These are phyloP conservation scores for Coenonympha arcania DNA, from an alignment of 2,888 invertebrate species.

Conservation along the genomic window DNA sequence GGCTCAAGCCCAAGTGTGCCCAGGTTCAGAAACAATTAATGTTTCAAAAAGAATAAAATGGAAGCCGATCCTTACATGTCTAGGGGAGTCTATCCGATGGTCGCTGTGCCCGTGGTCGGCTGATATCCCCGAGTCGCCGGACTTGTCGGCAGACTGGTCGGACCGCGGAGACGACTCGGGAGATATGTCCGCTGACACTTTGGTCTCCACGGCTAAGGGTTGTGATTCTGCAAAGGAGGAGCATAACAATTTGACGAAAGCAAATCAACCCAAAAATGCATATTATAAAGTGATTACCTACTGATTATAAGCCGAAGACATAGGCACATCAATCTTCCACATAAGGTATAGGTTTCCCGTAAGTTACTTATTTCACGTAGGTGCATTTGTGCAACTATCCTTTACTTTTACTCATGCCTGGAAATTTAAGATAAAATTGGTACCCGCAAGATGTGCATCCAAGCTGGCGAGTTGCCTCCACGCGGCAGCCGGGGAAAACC, in stretches of 20 bases:
- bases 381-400: too few species aligned
- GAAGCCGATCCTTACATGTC: constrained; percentile 49
- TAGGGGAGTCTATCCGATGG: constrained; percentile 67
- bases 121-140: constrained; percentile 88
- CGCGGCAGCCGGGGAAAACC: constrained; percentile 87
- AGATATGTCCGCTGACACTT: constrained; percentile 63
- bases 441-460: constrained; percentile 70
- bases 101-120: constrained; percentile 76
- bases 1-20: too few species aligned
- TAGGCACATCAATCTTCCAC: too few species aligned
- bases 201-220: constrained; percentile 62
- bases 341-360: too few species aligned
- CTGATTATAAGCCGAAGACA: too few species aligned
- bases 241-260: too few species aligned
- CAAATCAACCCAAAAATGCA: too few species aligned
- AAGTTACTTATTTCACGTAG: too few species aligned
- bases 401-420: too few species aligned
- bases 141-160: constrained; percentile 77
- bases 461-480: constrained; percentile 82
- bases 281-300: too few species aligned
- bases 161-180: constrained; percentile 65
- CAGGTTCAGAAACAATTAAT: too few species aligned
- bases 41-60: neutral
- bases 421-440: too few species aligned
- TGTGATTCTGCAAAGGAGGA: constrained; percentile 50